phyloP scores from a whole-genome alignment of 2,888 invertebrate genomes.

The Meliscaeva auricollis region DNA sequence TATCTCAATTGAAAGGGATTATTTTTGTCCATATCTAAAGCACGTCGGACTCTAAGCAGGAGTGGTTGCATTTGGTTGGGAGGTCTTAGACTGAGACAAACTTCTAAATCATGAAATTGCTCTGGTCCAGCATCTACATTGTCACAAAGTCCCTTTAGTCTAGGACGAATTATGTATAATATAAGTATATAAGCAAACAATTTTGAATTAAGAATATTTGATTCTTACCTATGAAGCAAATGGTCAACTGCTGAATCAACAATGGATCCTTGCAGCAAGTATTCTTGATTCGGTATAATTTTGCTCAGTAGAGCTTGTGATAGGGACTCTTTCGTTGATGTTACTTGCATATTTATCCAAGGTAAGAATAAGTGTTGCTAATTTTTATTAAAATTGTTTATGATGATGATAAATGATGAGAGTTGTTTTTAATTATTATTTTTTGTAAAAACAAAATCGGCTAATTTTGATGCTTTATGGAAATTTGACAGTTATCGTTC shows the following conservation, averaged over 20 bases:
- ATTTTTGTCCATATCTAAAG: slow-evolving; percentile 87
- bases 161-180: too few relatives aligned
- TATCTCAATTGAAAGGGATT: slow-evolving; percentile 93
- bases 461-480: too few relatives aligned
- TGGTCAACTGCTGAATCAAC: slow-evolving; percentile 96
- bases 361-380: background rate
- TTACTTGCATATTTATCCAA: slow-evolving; percentile 75
- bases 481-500: too few relatives aligned
- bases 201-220: background rate
- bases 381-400: too few relatives aligned
- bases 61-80: slow-evolving; percentile 88
- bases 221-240: slow-evolving; percentile 89
- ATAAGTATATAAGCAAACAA: too few relatives aligned
- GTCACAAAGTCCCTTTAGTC: slow-evolving; percentile 95
- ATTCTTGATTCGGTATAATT: slow-evolving; percentile 97
- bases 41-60: slow-evolving; percentile 92
- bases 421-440: background rate
- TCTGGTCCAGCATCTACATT: slow-evolving; percentile 96
- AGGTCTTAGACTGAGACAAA: slow-evolving; percentile 92
- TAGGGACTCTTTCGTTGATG: slow-evolving; percentile 85
- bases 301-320: slow-evolving; percentile 92
- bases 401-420: too few relatives aligned
- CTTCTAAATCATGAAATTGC: slow-evolving; percentile 96
- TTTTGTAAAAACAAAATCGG: too few relatives aligned
- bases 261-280: slow-evolving; percentile 96